Evolutionary conservation across 2,113 vertebrate species (phyloP).

Genomic region (Motacilla alba): DNA sequence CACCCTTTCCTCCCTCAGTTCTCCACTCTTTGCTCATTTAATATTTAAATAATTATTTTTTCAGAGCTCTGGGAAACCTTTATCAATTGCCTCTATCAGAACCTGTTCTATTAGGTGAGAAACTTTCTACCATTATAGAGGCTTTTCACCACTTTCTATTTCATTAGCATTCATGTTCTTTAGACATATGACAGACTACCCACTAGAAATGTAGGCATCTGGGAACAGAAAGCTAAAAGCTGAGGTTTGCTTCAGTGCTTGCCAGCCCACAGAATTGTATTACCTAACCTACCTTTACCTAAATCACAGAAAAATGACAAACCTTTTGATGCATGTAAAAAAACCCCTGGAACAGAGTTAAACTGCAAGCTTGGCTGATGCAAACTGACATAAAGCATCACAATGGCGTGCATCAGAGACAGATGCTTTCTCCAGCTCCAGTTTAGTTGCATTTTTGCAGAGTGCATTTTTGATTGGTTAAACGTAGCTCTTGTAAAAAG

Average conservation of each 20-base stretch:
- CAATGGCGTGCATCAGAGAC: slow-evolving; percentile 22
- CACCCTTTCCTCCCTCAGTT: not conserved
- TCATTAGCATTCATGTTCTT: slow-evolving; percentile 64
- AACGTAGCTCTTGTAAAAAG: not conserved
- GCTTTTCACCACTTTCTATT: slow-evolving; percentile 53
- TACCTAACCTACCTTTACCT: slow-evolving; percentile 56
- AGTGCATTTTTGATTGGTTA: not conserved
- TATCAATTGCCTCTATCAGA: not conserved
- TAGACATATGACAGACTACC: slow-evolving; percentile 46
- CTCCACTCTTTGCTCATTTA: not conserved
- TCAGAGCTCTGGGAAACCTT: slow-evolving; percentile 3
- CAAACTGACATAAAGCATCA: slow-evolving; percentile 57
- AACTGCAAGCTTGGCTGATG: slow-evolving; percentile 59
- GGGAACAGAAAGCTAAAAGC: slow-evolving; percentile 62
- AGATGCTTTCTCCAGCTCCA: slow-evolving; percentile 51
- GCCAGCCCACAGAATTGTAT: slow-evolving; percentile 59
- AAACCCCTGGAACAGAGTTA: slow-evolving; percentile 3
- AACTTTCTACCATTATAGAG: slow-evolving; percentile 25
- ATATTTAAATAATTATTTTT: slow-evolving; percentile 43
- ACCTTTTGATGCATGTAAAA: slow-evolving; percentile 56
- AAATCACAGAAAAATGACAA: slow-evolving; percentile 68
- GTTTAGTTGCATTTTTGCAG: slow-evolving; percentile 5
- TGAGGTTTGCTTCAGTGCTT: slow-evolving; percentile 61
- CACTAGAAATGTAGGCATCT: slow-evolving; percentile 59
- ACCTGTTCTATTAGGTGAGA: slow-evolving; percentile 27